Evolutionary conservation across 2,797 vertebrate species (phyloP).

Genomic region (Coracias cyanogaster): DNA sequence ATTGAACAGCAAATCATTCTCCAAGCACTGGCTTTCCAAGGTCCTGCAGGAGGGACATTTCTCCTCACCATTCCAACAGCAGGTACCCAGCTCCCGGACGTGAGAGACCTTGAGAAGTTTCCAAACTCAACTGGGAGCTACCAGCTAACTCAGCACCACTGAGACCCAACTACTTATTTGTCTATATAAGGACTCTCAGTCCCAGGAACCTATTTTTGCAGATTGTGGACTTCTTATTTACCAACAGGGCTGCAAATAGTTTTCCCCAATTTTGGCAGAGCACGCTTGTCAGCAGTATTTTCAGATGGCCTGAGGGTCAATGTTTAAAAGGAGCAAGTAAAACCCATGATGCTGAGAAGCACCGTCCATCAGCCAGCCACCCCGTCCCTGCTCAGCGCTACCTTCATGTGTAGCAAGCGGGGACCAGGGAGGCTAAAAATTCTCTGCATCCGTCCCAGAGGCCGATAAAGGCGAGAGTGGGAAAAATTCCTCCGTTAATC

Average conservation of each 20-base stretch:
- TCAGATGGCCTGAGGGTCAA: neutral
- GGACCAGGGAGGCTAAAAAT: neutral
- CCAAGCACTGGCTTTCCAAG: fast-evolving
- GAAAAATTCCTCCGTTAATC: neutral
- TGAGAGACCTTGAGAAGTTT: neutral
- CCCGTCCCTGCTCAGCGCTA: neutral
- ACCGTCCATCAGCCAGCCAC: neutral
- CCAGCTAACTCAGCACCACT: neutral
- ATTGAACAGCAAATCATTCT: neutral
- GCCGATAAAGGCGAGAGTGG: neutral
- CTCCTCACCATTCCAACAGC: neutral
- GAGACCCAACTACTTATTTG: neutral
- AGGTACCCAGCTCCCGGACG: neutral
- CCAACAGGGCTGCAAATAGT: neutral
- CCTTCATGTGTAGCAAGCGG: fast-evolving
- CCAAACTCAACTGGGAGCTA: neutral
- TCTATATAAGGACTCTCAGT: neutral
- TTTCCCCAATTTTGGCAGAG: neutral
- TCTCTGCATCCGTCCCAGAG: fast-evolving
- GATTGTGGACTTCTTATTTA: neutral
- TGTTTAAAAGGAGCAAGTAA: fast-evolving
- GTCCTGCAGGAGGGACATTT: neutral
- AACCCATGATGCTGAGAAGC: fast-evolving
- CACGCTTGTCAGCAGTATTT: neutral
- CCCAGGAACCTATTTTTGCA: neutral